Evolutionary conservation across 2,888 invertebrate genomes (phyloP), one percentile per base, ranked within the genome.

Genomic region (Sphecodes monilicornis): DNA sequence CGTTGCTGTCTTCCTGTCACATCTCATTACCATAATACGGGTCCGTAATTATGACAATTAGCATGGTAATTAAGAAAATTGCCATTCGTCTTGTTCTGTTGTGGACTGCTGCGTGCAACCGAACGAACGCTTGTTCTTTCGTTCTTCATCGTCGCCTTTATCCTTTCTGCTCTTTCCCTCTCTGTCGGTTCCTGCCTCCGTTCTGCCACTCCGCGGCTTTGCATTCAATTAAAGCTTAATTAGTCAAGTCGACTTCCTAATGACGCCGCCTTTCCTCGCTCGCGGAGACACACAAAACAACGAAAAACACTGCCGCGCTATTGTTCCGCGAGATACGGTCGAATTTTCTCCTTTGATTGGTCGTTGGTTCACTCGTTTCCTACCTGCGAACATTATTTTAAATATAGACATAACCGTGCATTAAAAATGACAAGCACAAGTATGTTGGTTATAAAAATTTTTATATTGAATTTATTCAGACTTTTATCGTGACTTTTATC

Each of bases 31-130:
- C 93, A 94, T 93, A 93, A 91, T 89, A 87, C 89, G 83, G 70
- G 75, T 70, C 74, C 83, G 88, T 92, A 92, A 92, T 93, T 91
- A 93, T 85, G 88, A 90, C 91, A 93, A 93, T 93, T 93, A 94
- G 91, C 88, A 93, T 92, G 90, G 88, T 92, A 91, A 93, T 94
- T 92, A 93, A 91, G 90, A 90, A 91, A 92, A 93, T 93, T 93
- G 90, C 89, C 88, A 86, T 88, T 90, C 89, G 88, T 84, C 88
- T 82, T 85, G 77, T 86, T 64, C 60, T 74, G 39, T 50, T 10
- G 66, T 1, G 75, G 29, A 26, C 64, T 46, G 50, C 36, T 46
- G 18, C 50, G 76, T 76, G 82, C 76, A 70, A 46, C 57, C 72
- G 29, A 76, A 80, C 50, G 32, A 32, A 18, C 64, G 5, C 69